Evolutionary conservation across 2,888 invertebrate genomes (phyloP).

Genomic region (Pristionchus arcanus): DNA sequence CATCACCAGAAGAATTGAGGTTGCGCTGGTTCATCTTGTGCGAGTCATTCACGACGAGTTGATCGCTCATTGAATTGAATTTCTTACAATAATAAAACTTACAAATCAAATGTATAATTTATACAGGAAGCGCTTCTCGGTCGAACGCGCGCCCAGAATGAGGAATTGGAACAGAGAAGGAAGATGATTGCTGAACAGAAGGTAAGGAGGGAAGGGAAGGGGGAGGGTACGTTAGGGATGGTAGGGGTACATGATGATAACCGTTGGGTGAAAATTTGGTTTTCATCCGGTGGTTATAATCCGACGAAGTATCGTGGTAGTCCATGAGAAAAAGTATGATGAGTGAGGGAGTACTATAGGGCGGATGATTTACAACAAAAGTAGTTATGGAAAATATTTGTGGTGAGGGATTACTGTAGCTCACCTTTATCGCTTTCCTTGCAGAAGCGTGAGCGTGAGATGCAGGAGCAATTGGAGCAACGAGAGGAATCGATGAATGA

Average conservation of each 20-base stretch:
- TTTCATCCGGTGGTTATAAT: too few species aligned
- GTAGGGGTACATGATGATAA: too few species aligned
- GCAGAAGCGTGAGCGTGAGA: constrained; percentile 87
- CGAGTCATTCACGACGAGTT: neutral
- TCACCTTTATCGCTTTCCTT: neutral
- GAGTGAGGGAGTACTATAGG: neutral
- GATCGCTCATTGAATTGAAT: neutral
- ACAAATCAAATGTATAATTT: neutral
- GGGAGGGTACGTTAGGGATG: neutral
- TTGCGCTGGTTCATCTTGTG: neutral
- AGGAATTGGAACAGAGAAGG: constrained; percentile 89
- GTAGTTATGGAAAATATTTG: neutral
- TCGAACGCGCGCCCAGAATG: constrained; percentile 94
- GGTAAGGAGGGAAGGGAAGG: constrained; percentile 79
- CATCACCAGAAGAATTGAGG: neutral
- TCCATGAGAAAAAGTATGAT: too few species aligned
- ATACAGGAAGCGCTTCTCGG: constrained; percentile 90
- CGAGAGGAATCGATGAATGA: constrained; percentile 94
- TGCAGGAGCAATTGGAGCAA: constrained; percentile 93
- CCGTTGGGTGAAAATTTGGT: too few species aligned
- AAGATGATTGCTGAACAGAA: constrained; percentile 93
- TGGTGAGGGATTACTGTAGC: neutral
- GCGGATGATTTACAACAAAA: neutral
- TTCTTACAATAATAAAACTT: neutral
- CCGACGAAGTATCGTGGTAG: too few species aligned